Evolutionary conservation across 2,888 invertebrate genomes (phyloP).

Genomic region (Eumerus sabulonum): DNA sequence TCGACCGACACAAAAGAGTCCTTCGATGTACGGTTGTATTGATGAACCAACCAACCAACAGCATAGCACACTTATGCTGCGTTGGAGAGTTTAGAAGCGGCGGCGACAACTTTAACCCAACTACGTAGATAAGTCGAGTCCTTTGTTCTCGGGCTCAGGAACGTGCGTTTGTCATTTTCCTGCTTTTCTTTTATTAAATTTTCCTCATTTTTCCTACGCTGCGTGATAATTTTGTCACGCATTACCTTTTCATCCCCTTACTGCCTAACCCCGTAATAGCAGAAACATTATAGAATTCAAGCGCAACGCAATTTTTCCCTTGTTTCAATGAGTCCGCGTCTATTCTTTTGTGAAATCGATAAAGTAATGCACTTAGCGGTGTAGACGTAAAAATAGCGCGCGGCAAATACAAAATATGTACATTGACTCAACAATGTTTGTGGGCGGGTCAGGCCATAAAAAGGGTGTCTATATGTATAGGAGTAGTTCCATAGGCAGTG

Average conservation of each 20-base stretch:
- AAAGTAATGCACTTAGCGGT: constrained; percentile 63
- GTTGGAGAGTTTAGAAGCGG: constrained; percentile 22
- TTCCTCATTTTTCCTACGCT: constrained; percentile 11
- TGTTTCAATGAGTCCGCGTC: constrained; percentile 35
- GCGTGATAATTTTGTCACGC: constrained; percentile 64
- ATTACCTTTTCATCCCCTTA: constrained; percentile 51
- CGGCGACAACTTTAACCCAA: constrained; percentile 42
- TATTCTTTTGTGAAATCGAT: constrained; percentile 55
- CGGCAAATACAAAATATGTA: constrained; percentile 25
- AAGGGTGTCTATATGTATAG: constrained; percentile 4
- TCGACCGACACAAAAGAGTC: constrained; percentile 8
- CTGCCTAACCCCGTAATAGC: constrained; percentile 17
- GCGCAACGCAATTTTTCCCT: constrained; percentile 54
- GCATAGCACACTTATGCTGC: constrained; percentile 21
- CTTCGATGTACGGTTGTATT: too few relatives aligned
- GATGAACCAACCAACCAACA: background rate
- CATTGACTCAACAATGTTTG: constrained; percentile 3
- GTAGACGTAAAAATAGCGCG: constrained; percentile 25
- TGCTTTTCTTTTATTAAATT: constrained; percentile 17
- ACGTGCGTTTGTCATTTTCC: background rate
- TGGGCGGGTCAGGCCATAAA: constrained; percentile 17
- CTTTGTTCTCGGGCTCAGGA: constrained; percentile 50
- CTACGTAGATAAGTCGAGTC: constrained; percentile 38
- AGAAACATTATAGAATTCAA: constrained; percentile 36
- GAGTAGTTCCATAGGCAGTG: constrained; percentile 1